Evolutionary conservation across 1,140 invertebrate species (phyloP).

Genomic region (Apocrypta bakeri): DNA sequence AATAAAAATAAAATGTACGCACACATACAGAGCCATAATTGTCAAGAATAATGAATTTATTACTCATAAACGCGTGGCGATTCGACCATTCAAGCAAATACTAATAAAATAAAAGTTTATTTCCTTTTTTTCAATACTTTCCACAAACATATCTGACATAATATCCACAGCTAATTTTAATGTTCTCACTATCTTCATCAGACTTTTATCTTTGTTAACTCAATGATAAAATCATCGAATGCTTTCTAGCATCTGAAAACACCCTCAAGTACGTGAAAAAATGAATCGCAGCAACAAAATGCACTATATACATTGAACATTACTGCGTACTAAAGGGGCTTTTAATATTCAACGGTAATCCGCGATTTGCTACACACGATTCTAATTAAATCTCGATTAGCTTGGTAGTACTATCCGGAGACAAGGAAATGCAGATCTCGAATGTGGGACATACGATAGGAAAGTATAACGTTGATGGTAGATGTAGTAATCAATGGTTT

Average conservation of each 20-base stretch:
- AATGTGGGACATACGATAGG: constrained; percentile 39
- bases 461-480: constrained; percentile 36
- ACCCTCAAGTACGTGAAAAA: too few relatives aligned
- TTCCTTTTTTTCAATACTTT: not conserved
- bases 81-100: not conserved
- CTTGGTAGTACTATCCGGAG: not conserved
- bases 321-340: not conserved
- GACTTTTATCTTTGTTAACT: not conserved
- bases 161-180: not conserved
- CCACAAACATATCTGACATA: constrained; percentile 7
- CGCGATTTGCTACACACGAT: not conserved
- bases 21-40: not conserved
- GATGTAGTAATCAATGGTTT: constrained; percentile 27
- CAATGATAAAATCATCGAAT: not conserved
- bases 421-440: not conserved
- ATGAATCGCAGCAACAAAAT: too few relatives aligned
- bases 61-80: not conserved
- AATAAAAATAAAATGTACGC: not conserved
- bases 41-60: not conserved
- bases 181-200: not conserved
- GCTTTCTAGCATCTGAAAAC: too few relatives aligned
- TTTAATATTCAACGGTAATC: not conserved
- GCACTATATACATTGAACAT: not conserved
- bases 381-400: constrained; percentile 23
- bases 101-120: too few relatives aligned